These are phyloP conservation scores for Leptinotarsa peninsularis DNA, from an alignment of 2,888 invertebrate species.

Conservation along the genomic window DNA sequence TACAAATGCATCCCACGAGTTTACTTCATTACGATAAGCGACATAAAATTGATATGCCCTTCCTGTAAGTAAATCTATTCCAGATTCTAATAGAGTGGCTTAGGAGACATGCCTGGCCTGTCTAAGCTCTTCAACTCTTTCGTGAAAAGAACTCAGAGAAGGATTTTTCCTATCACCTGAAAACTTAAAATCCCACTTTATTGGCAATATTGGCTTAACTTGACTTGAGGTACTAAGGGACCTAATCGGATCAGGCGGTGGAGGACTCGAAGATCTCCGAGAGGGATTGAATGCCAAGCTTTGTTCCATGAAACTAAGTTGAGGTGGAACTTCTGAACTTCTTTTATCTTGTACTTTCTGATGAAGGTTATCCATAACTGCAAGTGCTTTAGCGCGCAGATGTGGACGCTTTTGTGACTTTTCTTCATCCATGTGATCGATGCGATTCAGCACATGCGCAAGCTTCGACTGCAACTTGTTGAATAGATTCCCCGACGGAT, in stretches of 20 bases:
- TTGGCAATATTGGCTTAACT: constrained; percentile 21
- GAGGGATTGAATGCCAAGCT: not conserved
- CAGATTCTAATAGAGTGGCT: no score
- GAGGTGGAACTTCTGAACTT: not conserved
- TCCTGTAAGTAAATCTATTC: no score
- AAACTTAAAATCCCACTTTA: constrained; percentile 8
- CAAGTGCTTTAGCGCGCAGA: constrained; percentile 6
- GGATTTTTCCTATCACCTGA: constrained; percentile 25
- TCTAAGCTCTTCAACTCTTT: constrained; percentile 24
- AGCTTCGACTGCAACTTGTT: constrained; percentile 26
- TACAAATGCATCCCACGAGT: constrained; percentile 31
- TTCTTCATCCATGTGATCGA: constrained; percentile 26
- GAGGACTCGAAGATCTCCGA: not conserved
- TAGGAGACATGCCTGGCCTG: no score
- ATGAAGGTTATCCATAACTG: constrained; percentile 18
- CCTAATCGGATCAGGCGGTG: not conserved
- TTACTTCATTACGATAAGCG: constrained; percentile 25
- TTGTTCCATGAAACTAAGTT: not conserved
- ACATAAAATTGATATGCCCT: not conserved
- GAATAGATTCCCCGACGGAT: not conserved
- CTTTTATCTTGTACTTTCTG: constrained; percentile 3
- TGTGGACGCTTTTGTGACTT: not conserved
- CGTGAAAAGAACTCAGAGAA: constrained; percentile 28
- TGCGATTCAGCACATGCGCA: constrained; percentile 21
- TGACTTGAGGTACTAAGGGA: not conserved